Conservation (phyloP, 2,113 vertebrate genomes). For the Pollachius pollachius region DNA sequence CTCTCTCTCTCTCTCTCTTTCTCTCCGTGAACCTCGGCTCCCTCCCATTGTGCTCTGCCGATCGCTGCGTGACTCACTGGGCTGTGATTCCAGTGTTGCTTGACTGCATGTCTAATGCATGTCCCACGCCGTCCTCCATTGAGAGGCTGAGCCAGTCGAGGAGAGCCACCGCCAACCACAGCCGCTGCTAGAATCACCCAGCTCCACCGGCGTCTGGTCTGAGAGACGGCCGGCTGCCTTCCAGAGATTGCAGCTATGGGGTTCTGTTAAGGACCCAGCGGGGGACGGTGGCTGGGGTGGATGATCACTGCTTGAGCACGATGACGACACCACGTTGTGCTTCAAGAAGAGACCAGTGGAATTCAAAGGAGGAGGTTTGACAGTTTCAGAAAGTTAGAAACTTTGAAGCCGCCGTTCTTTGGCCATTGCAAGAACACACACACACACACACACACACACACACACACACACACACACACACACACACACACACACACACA, state of each 20-base stretch:
- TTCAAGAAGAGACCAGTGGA: too few species aligned
- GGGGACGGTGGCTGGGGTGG: not conserved
- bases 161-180: constrained; percentile 3
- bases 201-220: not conserved
- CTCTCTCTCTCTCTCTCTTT: constrained; percentile 7
- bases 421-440: too few species aligned
- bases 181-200: not conserved
- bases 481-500: too few species aligned
- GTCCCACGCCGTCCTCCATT: constrained; percentile 35
- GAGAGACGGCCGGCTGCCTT: not conserved
- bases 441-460: too few species aligned
- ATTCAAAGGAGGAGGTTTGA: too few species aligned
- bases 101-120: constrained; percentile 46
- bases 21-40: constrained; percentile 47
- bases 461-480: too few species aligned
- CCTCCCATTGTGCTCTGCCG: constrained; percentile 74
- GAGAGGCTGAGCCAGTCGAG: constrained; percentile 13
- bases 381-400: too few species aligned
- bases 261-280: not conserved
- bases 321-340: too few species aligned
- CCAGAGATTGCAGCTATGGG: not conserved
- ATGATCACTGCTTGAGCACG: too few species aligned
- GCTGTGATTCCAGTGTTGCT: constrained; percentile 48
- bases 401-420: too few species aligned
- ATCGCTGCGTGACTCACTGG: constrained; percentile 71